Evolutionary conservation across 2,797 vertebrate genomes (phyloP), one percentile per base, ranked within the genome.

Genomic region (Acipenser ruthenus): DNA sequence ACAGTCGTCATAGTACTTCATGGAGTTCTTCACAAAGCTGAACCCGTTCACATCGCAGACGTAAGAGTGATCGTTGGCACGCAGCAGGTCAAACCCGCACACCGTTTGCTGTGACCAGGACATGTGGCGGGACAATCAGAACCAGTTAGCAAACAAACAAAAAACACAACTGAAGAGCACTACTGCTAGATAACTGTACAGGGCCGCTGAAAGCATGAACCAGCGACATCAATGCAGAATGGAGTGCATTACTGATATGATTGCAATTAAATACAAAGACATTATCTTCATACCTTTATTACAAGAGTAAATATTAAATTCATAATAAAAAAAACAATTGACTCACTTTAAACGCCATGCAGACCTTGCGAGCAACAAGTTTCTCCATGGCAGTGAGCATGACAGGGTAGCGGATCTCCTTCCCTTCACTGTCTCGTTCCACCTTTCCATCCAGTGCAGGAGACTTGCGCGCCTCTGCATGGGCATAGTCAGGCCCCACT

Each of bases 1-100:
- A 82, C 97, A 99, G 82, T 99, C 97, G n/a, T 99, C 97, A 0
- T 99, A 99, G 73, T 99, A 99, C 82, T 99, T 99, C 97, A 99
- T 99, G 0, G 97, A 99, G 81, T 99, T 99, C 90, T 99, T 99
- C 79, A 99, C 97, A 63, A 99, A 99, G 73, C 97, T 99, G 88
- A 99, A 99, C 60, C 97, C 97, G 0, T 99, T 99, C 78, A 99
- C 97, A 0, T 99, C 97, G 0, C 97, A 99, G 55, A 99, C 97
- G 9, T 93, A 99, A 0, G 96, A 99, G 83, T 98, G 96, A 18
- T 96, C 97, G 0, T 96, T 99, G 67, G 97, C 97, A 68, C 97
- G 87, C 68, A 99, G 91, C 3, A 99, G 93, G 81, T 99, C 97
- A 4, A 99, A 99, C 53, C 97, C 97, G 5, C 97, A 99, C 8